phyloP scores from a whole-genome alignment of 2,888 invertebrate genomes.

The Oscheius sp. region DNA sequence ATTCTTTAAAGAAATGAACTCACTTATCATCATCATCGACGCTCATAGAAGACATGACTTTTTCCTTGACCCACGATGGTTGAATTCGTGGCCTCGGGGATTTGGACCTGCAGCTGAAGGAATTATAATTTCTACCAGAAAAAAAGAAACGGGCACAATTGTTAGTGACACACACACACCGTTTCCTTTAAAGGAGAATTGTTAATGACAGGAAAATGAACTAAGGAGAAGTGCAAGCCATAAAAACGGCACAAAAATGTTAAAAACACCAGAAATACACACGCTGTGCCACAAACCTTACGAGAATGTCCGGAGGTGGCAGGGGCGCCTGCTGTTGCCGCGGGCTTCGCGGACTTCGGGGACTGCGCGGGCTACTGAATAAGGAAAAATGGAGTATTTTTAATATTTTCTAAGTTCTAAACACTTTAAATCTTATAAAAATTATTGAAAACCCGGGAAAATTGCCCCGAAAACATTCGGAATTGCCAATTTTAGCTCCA shows the following conservation, averaged over 20 bases:
- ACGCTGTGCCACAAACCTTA: slow-evolving; percentile 13
- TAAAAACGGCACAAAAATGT: background rate
- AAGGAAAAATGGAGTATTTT: too few relatives aligned
- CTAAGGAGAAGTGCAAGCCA: background rate
- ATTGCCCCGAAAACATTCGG: too few relatives aligned
- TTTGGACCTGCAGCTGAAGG: slow-evolving; percentile 59
- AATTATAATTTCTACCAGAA: background rate
- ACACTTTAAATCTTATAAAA: too few relatives aligned
- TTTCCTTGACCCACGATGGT: slow-evolving; percentile 72
- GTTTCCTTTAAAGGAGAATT: too few relatives aligned
- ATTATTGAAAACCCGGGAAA: too few relatives aligned
- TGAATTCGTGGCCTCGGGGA: slow-evolving; percentile 70
- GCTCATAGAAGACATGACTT: slow-evolving; percentile 69
- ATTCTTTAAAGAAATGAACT: slow-evolving; percentile 4
- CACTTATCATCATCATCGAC: slow-evolving; percentile 66
- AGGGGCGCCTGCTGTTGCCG: slow-evolving; percentile 8
- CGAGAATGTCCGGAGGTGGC: slow-evolving; percentile 33
- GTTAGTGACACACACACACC: background rate
- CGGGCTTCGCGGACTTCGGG: slow-evolving; percentile 11
- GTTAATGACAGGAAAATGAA: too few relatives aligned
- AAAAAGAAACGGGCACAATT: background rate
- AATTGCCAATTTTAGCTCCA: too few relatives aligned
- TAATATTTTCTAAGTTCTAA: too few relatives aligned
- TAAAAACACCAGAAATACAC: background rate
- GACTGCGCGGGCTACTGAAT: slow-evolving; percentile 27